Conservation (phyloP, 1,140 invertebrate genomes). For the Pomacea maculata region DNA sequence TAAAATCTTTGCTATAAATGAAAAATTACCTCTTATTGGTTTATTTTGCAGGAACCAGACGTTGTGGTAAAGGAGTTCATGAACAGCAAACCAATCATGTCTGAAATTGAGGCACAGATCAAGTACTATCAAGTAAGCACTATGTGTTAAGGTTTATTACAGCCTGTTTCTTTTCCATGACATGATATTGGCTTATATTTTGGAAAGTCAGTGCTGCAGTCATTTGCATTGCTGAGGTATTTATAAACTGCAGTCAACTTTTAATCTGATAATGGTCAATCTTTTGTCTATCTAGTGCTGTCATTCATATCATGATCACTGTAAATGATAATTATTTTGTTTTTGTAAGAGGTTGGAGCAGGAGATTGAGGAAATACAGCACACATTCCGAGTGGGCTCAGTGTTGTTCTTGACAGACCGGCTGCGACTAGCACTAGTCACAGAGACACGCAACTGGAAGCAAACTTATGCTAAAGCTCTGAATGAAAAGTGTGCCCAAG, state of each 20-base stretch:
- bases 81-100: slow-evolving; percentile 74
- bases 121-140: slow-evolving; percentile 61
- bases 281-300: background rate
- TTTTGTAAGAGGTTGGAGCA: slow-evolving; percentile 57
- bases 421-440: slow-evolving; percentile 84
- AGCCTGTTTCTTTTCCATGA: too few species aligned
- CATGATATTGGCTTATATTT: too few species aligned
- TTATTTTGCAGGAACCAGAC: slow-evolving; percentile 71
- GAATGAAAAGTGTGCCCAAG: slow-evolving; percentile 90
- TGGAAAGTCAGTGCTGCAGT: too few species aligned
- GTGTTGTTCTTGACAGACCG: slow-evolving; percentile 73
- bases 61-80: slow-evolving; percentile 83
- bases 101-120: slow-evolving; percentile 84
- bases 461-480: slow-evolving; percentile 87
- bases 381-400: slow-evolving; percentile 62
- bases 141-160: too few species aligned
- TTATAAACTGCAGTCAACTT: too few species aligned
- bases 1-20: background rate
- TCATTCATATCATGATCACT: background rate
- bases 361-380: slow-evolving; percentile 62
- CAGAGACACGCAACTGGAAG: slow-evolving; percentile 87
- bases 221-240: too few species aligned
- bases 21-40: slow-evolving; percentile 6
- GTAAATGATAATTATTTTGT: background rate
- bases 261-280: background rate